These are phyloP conservation scores for Drosophila jambulina DNA, from an alignment of 1,140 invertebrate genomes.

Conservation along the genomic window DNA sequence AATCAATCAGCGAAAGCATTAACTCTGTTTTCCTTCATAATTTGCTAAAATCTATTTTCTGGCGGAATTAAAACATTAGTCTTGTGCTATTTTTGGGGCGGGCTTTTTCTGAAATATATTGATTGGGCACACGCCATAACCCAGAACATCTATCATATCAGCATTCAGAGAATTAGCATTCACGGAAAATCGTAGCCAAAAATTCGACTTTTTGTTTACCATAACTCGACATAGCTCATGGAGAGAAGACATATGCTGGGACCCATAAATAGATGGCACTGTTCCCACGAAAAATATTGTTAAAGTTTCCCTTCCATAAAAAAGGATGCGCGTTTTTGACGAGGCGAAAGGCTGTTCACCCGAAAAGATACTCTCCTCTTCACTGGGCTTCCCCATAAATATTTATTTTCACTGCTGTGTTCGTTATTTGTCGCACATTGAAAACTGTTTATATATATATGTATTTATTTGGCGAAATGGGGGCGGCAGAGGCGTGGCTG, in stretches of 20 bases:
- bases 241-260: conserved; percentile 43
- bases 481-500: conserved; percentile 31
- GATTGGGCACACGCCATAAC: conserved; percentile 38
- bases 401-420: conserved; percentile 62
- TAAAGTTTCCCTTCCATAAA: conserved; percentile 1
- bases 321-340: conserved; percentile 15
- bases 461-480: conserved; percentile 4
- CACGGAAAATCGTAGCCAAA: conserved; percentile 26
- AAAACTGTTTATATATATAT: conserved; percentile 4
- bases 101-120: conserved; percentile 5
- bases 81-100: conserved; percentile 30
- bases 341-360: conserved; percentile 18
- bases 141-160: conserved; percentile 34
- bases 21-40: conserved; percentile 35
- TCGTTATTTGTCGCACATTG: conserved; percentile 43
- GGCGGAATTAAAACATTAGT: conserved; percentile 45
- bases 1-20: conserved; percentile 36
- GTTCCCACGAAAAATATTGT: conserved; percentile 16
- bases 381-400: conserved; percentile 52
- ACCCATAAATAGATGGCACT: neutral
- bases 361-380: conserved; percentile 23
- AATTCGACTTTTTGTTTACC: conserved; percentile 50
- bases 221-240: conserved; percentile 49
- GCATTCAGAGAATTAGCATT: conserved; percentile 31
- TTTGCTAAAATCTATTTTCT: conserved; percentile 72